Percentiles rank a stretch among this genome's conserved stretches.
Evolutionary conservation across 2,797 vertebrate genomes (phyloP).

Genomic region (Typhlichthys subterraneus): DNA sequence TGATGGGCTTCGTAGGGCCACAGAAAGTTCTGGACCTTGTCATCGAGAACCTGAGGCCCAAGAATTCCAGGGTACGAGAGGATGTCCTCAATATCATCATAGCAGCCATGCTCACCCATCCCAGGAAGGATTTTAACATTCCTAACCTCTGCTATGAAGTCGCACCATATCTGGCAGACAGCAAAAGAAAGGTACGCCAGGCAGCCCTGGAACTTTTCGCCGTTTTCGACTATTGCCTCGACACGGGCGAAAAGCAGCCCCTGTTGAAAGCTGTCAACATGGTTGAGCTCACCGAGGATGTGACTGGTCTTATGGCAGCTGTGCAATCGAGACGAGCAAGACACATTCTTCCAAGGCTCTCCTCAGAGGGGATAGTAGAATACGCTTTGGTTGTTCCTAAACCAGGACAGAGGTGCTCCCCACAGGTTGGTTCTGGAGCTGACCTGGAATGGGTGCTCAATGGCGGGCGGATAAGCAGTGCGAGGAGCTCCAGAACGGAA

Average conservation of each 20-base stretch:
- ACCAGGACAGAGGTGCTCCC: conserved; percentile 62
- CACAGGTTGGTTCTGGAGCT: conserved; percentile 72
- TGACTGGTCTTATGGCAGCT: conserved; percentile 83
- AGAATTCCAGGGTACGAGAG: conserved; percentile 83
- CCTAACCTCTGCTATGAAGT: conserved; percentile 80
- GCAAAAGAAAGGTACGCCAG: conserved; percentile 85
- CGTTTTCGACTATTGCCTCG: conserved; percentile 80
- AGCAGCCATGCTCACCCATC: conserved; percentile 82
- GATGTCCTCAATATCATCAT: conserved; percentile 86
- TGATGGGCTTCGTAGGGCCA: conserved; percentile 82
- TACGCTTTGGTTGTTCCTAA: conserved; percentile 82
- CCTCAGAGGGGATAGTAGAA: conserved; percentile 80
- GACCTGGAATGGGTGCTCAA: conserved; percentile 89
- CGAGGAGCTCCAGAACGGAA: conserved; percentile 75
- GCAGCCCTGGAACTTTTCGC: conserved; percentile 88
- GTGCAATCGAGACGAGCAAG: conserved; percentile 87
- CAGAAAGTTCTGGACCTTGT: conserved; percentile 82
- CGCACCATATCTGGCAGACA: conserved; percentile 83
- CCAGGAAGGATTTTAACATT: conserved; percentile 83
- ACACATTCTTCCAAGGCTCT: conserved; percentile 80
- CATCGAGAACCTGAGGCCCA: conserved; percentile 81
- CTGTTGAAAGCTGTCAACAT: conserved; percentile 85
- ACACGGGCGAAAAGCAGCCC: conserved; percentile 76
- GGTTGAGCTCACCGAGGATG: conserved; percentile 82
- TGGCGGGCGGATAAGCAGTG: conserved; percentile 79